Evolutionary conservation across 2,113 vertebrate species (phyloP).

Genomic region (Ammospiza caudacuta): DNA sequence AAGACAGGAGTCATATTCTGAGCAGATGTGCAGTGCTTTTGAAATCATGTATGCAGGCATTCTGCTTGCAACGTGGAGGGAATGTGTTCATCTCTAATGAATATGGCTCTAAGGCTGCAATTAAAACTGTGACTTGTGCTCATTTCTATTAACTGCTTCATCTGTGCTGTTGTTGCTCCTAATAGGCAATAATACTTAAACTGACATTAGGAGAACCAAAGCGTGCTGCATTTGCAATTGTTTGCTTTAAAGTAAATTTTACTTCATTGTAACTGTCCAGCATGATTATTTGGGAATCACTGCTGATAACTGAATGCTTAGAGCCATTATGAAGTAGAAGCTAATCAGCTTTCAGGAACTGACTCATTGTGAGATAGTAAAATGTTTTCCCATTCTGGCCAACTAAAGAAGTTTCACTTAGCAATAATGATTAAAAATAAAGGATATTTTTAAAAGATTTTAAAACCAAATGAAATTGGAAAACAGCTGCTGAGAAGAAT

Average conservation of each 20-base stretch:
- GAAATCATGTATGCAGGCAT: background rate
- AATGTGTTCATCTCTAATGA: background rate
- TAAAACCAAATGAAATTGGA: background rate
- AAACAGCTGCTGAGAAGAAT: background rate
- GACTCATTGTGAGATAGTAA: background rate
- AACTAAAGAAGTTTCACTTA: background rate
- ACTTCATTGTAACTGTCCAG: background rate
- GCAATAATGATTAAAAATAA: background rate
- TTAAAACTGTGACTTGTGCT: conserved; percentile 26
- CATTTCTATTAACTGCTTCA: background rate
- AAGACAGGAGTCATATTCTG: background rate
- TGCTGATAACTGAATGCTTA: background rate
- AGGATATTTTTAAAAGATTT: background rate
- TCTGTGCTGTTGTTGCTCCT: conserved; percentile 15
- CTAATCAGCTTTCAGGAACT: background rate
- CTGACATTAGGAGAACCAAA: background rate
- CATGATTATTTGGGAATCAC: background rate
- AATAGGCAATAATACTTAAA: conserved; percentile 46
- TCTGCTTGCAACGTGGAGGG: background rate
- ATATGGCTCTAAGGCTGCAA: conserved; percentile 22
- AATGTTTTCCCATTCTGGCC: conserved; percentile 2
- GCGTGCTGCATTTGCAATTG: background rate
- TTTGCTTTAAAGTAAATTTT: conserved; percentile 46
- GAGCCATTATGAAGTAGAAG: background rate
- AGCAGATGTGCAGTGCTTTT: background rate